Evolutionary conservation across 2,888 invertebrate species (phyloP).

Genomic region (Clusia tigrina): DNA sequence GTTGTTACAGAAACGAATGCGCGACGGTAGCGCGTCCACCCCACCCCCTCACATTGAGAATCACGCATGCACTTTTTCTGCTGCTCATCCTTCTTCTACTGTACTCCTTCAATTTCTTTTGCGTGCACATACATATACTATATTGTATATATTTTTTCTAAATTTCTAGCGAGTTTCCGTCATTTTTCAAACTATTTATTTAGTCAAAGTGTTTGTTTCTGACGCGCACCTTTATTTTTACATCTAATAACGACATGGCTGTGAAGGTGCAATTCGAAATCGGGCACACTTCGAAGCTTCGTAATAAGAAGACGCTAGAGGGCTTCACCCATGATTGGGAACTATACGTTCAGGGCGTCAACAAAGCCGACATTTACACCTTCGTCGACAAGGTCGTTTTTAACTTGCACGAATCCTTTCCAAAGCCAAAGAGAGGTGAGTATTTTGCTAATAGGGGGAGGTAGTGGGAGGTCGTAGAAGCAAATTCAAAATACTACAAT

Average conservation of each 20-base stretch:
- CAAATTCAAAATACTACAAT: too few species aligned
- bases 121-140: too few species aligned
- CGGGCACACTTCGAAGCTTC: conserved; percentile 87
- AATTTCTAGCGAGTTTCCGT: not conserved
- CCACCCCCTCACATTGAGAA: not conserved
- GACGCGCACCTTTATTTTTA: not conserved
- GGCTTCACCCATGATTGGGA: conserved; percentile 99
- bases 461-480: too few species aligned
- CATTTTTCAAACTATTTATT: not conserved
- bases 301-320: conserved; percentile 82
- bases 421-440: conserved; percentile 88
- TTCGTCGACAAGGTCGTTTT: conserved; percentile 95
- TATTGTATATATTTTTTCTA: too few species aligned
- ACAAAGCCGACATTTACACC: conserved; percentile 85
- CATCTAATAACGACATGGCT: conserved; percentile 66
- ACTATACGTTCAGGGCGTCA: conserved; percentile 88
- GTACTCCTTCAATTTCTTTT: too few species aligned
- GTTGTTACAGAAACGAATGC: not conserved
- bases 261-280: conserved; percentile 88
- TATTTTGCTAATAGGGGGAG: too few species aligned
- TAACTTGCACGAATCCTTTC: conserved; percentile 89
- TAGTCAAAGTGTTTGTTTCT: not conserved
- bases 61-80: conserved; percentile 23
- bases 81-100: not conserved
- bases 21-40: not conserved